Conservation (phyloP, 1,140 invertebrate species). For the Halotydeus destructor region DNA sequence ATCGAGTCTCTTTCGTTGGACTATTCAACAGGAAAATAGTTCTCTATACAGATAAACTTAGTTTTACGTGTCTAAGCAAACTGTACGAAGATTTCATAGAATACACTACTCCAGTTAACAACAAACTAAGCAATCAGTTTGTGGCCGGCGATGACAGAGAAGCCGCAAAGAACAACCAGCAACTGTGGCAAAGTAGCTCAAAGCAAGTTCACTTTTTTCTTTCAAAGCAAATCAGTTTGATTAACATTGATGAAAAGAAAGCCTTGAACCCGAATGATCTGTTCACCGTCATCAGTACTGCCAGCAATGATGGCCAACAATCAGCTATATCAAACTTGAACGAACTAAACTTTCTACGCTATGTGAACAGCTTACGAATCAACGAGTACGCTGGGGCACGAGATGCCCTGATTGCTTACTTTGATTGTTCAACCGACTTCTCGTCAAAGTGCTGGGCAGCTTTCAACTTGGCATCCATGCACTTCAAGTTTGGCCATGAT, state of each 20-base stretch:
- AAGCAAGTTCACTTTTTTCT: not conserved
- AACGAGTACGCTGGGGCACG: conserved; percentile 12
- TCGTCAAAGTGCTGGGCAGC: conserved; percentile 12
- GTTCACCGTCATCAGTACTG: not conserved
- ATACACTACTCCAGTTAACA: no score
- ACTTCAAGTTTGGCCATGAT: conserved; percentile 10
- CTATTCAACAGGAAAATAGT: conserved; percentile 4
- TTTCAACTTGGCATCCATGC: conserved; percentile 11
- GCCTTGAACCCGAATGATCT: conserved; percentile 3
- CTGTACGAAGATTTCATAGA: not conserved
- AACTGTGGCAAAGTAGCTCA: not conserved
- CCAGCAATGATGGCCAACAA: not conserved
- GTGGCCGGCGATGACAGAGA: not conserved
- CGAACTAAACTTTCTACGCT: conserved; percentile 12
- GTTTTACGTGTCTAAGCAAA: not conserved
- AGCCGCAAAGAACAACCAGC: not conserved
- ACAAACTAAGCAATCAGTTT: not conserved
- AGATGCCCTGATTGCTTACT: conserved; percentile 13
- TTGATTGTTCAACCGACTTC: conserved; percentile 9
- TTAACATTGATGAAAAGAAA: conserved; percentile 11
- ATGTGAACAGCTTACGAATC: conserved; percentile 11
- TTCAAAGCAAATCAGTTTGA: conserved; percentile 7
- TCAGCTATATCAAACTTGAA: conserved; percentile 2
- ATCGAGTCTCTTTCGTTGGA: conserved; percentile 1
- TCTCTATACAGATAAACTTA: conserved; percentile 4